phyloP scores from a whole-genome alignment of 2,113 vertebrate species.

The Platycercus adscitus region DNA sequence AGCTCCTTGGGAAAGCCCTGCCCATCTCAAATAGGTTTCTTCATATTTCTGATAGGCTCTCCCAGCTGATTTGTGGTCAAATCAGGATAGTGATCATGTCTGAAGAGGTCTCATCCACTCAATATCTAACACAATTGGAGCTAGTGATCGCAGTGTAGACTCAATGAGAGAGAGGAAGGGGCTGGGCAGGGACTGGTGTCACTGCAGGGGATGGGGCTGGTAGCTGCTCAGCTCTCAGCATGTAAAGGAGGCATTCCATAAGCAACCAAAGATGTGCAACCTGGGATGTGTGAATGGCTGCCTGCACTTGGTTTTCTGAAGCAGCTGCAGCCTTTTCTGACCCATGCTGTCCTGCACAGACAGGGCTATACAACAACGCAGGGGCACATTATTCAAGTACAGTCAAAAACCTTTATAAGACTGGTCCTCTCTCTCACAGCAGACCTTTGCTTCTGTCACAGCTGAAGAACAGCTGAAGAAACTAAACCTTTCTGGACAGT shows the following conservation, averaged over 20 bases:
- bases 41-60: not conserved
- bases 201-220: not conserved
- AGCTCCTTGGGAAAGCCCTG: not conserved
- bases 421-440: not conserved
- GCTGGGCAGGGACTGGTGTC: not conserved
- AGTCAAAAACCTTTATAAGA: not conserved
- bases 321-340: rapidly evolving
- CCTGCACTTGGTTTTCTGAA: not conserved
- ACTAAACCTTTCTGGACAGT: not conserved
- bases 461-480: not conserved
- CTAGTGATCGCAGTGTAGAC: not conserved
- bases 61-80: not conserved
- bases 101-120: not conserved
- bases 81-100: rapidly evolving
- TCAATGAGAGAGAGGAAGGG: rapidly evolving
- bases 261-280: rapidly evolving
- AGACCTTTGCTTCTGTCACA: not conserved
- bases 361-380: not conserved
- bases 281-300: rapidly evolving
- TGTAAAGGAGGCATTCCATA: rapidly evolving
- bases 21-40: not conserved
- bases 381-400: rapidly evolving
- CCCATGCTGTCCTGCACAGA: not conserved
- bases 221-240: not conserved
- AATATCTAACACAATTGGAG: not conserved